Conservation (phyloP, 2,797 vertebrate species). For the Poecilia picta region DNA sequence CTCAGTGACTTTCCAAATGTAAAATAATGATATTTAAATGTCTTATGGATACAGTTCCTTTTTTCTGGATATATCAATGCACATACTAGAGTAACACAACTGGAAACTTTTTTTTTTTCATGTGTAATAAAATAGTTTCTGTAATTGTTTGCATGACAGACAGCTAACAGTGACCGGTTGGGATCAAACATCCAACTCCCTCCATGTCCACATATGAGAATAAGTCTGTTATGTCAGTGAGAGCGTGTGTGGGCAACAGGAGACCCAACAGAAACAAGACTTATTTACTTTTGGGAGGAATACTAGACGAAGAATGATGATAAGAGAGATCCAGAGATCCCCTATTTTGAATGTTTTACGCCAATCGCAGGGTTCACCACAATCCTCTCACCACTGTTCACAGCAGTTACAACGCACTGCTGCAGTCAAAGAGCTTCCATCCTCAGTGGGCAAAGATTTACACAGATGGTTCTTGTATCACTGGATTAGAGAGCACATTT, state of each 20-base stretch:
- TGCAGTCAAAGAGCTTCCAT: constrained; percentile 57
- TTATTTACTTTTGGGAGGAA: constrained; percentile 65
- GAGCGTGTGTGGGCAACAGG: constrained; percentile 32
- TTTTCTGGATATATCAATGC: not conserved
- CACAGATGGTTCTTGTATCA: constrained; percentile 84
- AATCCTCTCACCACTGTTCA: constrained; percentile 36
- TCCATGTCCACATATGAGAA: constrained; percentile 26
- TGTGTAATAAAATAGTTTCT: constrained; percentile 1
- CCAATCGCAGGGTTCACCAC: constrained; percentile 42
- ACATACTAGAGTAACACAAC: not conserved
- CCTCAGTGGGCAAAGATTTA: constrained; percentile 71
- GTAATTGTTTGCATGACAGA: constrained; percentile 13
- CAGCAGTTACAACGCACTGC: constrained; percentile 56
- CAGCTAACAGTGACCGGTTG: constrained; percentile 21
- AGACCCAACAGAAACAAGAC: constrained; percentile 54
- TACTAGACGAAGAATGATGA: constrained; percentile 44
- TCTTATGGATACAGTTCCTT: not conserved
- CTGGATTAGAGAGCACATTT: constrained; percentile 80
- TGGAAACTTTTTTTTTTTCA: not conserved
- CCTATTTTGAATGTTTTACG: constrained; percentile 46
- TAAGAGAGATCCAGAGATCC: constrained; percentile 48
- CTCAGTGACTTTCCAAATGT: not conserved
- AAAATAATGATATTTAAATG: not conserved
- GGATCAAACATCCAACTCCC: constrained; percentile 19
- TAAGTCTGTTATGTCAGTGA: constrained; percentile 19